Percentiles rank a stretch among this genome's conserved stretches.
Evolutionary conservation across 2,113 vertebrate genomes (phyloP).

Genomic region (Sapayoa aenigma): DNA sequence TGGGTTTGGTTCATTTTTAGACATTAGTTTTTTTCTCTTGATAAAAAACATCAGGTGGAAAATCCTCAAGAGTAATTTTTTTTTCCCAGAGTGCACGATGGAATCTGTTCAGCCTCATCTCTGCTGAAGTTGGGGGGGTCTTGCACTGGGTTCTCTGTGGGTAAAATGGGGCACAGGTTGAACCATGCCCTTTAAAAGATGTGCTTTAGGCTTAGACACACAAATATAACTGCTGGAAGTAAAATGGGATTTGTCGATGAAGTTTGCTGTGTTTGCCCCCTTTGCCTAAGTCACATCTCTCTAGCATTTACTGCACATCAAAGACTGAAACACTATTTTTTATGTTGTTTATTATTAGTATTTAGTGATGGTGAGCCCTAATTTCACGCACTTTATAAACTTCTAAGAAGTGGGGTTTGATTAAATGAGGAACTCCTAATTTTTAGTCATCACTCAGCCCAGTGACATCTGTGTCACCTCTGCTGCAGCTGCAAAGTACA

Average conservation of each 20-base stretch:
- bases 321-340: neutral
- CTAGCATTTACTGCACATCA: neutral
- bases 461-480: neutral
- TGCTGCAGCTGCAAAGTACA: neutral
- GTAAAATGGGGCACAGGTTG: neutral
- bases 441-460: neutral
- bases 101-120: neutral
- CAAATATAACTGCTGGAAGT: neutral
- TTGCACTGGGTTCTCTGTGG: neutral
- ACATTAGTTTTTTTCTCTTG: neutral
- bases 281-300: neutral
- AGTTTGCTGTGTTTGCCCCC: rapidly evolving
- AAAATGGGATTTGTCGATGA: neutral
- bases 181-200: neutral
- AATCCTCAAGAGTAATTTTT: neutral
- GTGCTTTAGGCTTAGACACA: neutral
- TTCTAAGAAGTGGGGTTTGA: neutral
- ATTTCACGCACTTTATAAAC: neutral
- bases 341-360: neutral
- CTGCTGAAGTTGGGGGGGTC: neutral
- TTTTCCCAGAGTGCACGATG: neutral
- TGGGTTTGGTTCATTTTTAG: neutral
- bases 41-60: neutral
- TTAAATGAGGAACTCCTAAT: neutral
- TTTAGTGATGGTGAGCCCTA: neutral